These are phyloP conservation scores for Protodeltote pygarga DNA, from an alignment of 2,888 invertebrate genomes.

Conservation along the genomic window DNA sequence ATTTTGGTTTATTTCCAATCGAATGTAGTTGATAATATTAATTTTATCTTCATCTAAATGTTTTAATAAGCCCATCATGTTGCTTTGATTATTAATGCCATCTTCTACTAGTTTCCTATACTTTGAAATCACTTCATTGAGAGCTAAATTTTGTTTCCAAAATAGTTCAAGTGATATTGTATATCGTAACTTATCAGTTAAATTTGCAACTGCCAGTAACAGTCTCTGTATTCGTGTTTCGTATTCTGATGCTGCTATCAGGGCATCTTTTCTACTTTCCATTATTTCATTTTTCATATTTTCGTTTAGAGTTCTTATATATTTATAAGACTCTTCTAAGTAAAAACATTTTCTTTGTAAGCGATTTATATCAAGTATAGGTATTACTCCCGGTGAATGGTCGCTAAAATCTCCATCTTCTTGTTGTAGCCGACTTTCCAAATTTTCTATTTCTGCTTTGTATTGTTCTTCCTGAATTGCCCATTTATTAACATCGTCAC, in stretches of 20 bases:
- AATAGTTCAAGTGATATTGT: slow-evolving; percentile 80
- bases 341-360: slow-evolving; percentile 78
- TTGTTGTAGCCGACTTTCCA: slow-evolving; percentile 64
- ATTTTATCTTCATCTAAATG: slow-evolving; percentile 64
- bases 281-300: slow-evolving; percentile 83
- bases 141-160: slow-evolving; percentile 82
- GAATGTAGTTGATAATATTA: slow-evolving; percentile 79
- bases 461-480: slow-evolving; percentile 78
- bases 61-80: slow-evolving; percentile 48
- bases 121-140: slow-evolving; percentile 83
- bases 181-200: slow-evolving; percentile 81
- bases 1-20: slow-evolving; percentile 35
- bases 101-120: slow-evolving; percentile 76
- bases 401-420: slow-evolving; percentile 73
- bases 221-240: slow-evolving; percentile 78
- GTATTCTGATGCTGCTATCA: slow-evolving; percentile 74
- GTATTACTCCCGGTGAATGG: slow-evolving; percentile 72
- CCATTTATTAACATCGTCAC: slow-evolving; percentile 78
- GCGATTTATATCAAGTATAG: slow-evolving; percentile 50
- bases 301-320: slow-evolving; percentile 81
- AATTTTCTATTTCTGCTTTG: slow-evolving; percentile 76
- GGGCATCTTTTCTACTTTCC: slow-evolving; percentile 76
- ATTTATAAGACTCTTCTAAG: slow-evolving; percentile 77
- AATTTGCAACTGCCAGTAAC: slow-evolving; percentile 64
- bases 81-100: slow-evolving; percentile 54